Evolutionary conservation across 2,113 vertebrate species (phyloP).

Genomic region (Cryptoleucopteryx plumbea): DNA sequence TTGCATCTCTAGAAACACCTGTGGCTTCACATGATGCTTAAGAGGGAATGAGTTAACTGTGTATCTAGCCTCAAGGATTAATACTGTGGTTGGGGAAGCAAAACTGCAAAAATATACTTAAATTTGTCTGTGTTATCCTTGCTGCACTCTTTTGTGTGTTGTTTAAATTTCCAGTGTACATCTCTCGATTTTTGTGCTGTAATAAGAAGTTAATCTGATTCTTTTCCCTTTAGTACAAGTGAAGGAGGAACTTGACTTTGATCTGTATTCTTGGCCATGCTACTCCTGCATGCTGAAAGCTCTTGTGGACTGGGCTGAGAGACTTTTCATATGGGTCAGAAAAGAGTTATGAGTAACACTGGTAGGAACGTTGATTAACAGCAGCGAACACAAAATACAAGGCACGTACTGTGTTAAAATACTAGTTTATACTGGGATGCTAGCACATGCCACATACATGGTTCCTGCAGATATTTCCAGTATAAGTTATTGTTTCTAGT

Average conservation of each 20-base stretch:
- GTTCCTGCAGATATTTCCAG: neutral
- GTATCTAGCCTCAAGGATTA: neutral
- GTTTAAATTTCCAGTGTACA: neutral
- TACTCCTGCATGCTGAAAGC: neutral
- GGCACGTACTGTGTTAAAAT: neutral
- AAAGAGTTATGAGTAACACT: rapidly evolving
- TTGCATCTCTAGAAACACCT: neutral
- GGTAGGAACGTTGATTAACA: neutral
- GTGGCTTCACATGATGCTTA: neutral
- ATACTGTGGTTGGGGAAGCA: neutral
- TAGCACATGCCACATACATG: rapidly evolving
- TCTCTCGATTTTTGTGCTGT: neutral
- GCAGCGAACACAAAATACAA: neutral
- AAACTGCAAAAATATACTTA: neutral
- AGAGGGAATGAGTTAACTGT: neutral
- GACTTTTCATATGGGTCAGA: neutral
- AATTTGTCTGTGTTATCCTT: neutral
- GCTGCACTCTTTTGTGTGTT: neutral
- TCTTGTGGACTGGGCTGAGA: neutral
- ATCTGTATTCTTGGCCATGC: neutral
- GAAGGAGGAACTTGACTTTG: neutral
- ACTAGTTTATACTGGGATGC: neutral
- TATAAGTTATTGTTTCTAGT: neutral
- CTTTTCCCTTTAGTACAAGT: neutral
- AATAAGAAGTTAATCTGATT: neutral